These are phyloP conservation scores for Rhinogobius similis DNA, from an alignment of 2,113 vertebrate species.

Conservation along the genomic window DNA sequence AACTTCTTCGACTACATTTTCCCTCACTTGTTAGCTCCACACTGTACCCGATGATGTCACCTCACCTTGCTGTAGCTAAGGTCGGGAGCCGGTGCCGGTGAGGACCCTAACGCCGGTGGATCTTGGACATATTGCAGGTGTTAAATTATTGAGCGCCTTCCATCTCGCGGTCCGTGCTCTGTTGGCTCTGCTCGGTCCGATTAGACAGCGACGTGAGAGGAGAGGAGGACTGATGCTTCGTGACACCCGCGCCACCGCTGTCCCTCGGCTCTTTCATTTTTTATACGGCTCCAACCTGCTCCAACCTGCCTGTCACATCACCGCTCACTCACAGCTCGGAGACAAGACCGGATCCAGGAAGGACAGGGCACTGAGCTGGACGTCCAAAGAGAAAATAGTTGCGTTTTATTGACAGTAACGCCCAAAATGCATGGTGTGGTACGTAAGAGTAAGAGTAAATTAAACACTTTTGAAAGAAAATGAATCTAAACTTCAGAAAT, in stretches of 20 bases:
- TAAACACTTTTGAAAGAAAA: too few relatives aligned
- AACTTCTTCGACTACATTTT: background rate
- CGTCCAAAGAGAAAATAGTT: too few relatives aligned
- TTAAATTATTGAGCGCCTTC: constrained; percentile 85
- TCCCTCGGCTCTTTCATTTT: constrained; percentile 76
- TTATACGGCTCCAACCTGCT: constrained; percentile 70
- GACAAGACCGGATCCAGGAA: background rate
- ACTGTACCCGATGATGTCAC: constrained; percentile 6
- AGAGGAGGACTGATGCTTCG: constrained; percentile 78
- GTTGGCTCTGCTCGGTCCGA: constrained; percentile 83
- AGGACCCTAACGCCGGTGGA: constrained; percentile 38
- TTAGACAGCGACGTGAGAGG: constrained; percentile 79
- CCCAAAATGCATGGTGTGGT: too few relatives aligned
- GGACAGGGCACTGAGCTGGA: background rate
- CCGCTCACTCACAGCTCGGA: constrained; percentile 37
- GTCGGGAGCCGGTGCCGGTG: constrained; percentile 37
- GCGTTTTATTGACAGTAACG: too few relatives aligned
- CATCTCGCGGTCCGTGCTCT: constrained; percentile 76
- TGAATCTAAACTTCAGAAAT: too few relatives aligned
- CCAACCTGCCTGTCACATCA: constrained; percentile 68
- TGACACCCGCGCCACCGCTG: constrained; percentile 76
- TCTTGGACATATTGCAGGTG: constrained; percentile 78
- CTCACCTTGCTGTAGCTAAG: constrained; percentile 20
- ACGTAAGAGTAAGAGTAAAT: too few relatives aligned
- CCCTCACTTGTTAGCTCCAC: background rate